Percentiles rank a stretch among this genome's conserved stretches.
phyloP scores from a whole-genome alignment of 2,888 invertebrate species.

The Agrotis puta region DNA sequence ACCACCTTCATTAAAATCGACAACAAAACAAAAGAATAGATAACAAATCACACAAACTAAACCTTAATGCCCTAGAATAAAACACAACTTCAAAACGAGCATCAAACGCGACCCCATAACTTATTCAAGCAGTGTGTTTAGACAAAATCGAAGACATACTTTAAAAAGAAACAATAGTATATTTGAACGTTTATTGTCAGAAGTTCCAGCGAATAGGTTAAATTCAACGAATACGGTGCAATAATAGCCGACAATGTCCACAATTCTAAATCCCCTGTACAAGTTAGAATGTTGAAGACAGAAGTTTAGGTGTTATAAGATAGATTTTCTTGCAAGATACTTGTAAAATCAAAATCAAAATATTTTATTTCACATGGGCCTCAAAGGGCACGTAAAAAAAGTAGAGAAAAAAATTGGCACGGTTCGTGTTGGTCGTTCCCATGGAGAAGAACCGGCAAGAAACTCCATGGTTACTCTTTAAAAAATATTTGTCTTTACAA shows the following conservation, averaged over 20 bases:
- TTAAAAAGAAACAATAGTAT: constrained; percentile 53
- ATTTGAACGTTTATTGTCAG: constrained; percentile 51
- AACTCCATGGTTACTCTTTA: too few relatives aligned
- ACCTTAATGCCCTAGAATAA: constrained; percentile 30
- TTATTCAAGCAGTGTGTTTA: constrained; percentile 36
- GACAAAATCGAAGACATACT: constrained; percentile 55
- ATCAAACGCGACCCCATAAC: constrained; percentile 33
- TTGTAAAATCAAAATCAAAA: too few relatives aligned
- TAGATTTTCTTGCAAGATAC: too few relatives aligned
- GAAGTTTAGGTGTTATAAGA: constrained; percentile 42
- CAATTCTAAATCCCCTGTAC: constrained; percentile 62
- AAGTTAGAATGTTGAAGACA: constrained; percentile 30
- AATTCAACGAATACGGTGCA: constrained; percentile 62
- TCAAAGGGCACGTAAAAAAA: too few relatives aligned
- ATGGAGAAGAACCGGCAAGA: too few relatives aligned
- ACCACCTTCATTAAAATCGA: too few relatives aligned
- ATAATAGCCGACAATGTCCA: constrained; percentile 67
- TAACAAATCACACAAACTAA: constrained; percentile 24
- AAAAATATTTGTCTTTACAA: too few relatives aligned
- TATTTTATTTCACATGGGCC: too few relatives aligned
- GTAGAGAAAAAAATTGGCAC: too few relatives aligned
- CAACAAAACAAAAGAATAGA: constrained; percentile 1
- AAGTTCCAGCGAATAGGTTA: constrained; percentile 63
- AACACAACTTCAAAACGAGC: constrained; percentile 9
- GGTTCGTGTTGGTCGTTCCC: too few relatives aligned